Evolutionary conservation across 2,113 vertebrate genomes (phyloP).

Genomic region (Odontophorus gujanensis): DNA sequence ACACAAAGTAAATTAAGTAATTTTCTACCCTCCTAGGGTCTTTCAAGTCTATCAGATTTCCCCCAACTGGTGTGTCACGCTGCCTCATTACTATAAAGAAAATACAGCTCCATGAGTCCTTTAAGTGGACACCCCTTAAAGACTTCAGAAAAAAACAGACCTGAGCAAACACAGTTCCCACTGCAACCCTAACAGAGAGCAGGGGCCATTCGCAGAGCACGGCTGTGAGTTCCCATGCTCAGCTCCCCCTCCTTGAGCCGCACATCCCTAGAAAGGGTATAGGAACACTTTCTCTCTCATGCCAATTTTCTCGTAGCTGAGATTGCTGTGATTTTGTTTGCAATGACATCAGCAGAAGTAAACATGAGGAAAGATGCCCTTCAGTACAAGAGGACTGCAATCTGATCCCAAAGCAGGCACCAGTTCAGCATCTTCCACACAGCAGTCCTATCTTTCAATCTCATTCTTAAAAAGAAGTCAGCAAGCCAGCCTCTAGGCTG

Average conservation of each 20-base stretch:
- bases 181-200: neutral
- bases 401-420: neutral
- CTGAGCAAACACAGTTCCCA: neutral
- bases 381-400: neutral
- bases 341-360: accelerated
- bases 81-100: conserved; percentile 51
- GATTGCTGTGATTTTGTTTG: accelerated
- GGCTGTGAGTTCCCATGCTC: neutral
- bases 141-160: neutral
- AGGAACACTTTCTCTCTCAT: neutral
- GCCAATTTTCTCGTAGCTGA: neutral
- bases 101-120: conserved; percentile 25
- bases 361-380: neutral
- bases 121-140: conserved; percentile 1
- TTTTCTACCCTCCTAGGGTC: conserved; percentile 63
- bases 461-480: neutral
- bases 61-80: neutral
- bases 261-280: neutral
- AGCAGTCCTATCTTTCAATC: accelerated
- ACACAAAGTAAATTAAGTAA: conserved; percentile 65
- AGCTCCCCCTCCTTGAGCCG: neutral
- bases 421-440: neutral
- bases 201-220: neutral
- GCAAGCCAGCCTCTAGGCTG: neutral
- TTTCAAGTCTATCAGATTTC: conserved; percentile 52